A percentile compares a stretch with the other conserved stretches of the same genome.
phyloP scores from a whole-genome alignment of 2,797 vertebrate genomes.

The Clarias platycephalus region DNA sequence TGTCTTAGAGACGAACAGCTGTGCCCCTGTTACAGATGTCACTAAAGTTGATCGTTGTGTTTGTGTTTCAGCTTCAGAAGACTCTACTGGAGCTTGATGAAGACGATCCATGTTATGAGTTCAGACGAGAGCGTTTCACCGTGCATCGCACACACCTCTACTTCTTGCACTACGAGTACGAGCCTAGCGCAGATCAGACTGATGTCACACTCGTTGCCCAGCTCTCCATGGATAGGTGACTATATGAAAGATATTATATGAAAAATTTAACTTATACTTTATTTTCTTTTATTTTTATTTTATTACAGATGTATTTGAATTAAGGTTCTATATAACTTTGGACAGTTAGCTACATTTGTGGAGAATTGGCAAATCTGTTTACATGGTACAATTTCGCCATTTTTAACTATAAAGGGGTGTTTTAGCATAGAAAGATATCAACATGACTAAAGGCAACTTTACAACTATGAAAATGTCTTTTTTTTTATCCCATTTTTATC shows the following conservation, averaged over 20 bases:
- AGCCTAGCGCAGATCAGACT: slow-evolving; percentile 79
- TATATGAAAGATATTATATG: background rate
- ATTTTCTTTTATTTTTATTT: background rate
- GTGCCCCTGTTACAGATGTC: background rate
- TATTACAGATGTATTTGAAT: too few relatives aligned
- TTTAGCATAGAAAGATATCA: background rate
- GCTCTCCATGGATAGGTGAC: slow-evolving; percentile 82
- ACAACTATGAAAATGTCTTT: background rate
- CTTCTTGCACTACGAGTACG: slow-evolving; percentile 93
- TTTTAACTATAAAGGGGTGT: background rate
- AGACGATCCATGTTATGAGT: slow-evolving; percentile 96
- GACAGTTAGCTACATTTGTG: background rate
- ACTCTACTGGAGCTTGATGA: slow-evolving; percentile 94
- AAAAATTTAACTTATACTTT: background rate
- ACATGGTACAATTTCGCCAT: background rate
- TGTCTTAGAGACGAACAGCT: background rate
- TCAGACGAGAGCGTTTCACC: slow-evolving; percentile 92
- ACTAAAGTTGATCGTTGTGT: background rate
- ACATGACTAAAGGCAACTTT: background rate
- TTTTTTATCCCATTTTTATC: background rate
- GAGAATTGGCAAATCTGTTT: background rate
- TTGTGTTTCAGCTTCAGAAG: slow-evolving; percentile 87
- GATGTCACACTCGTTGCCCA: slow-evolving; percentile 96
- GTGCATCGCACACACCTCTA: slow-evolving; percentile 95
- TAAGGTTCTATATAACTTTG: background rate